Conservation (phyloP, 2,888 invertebrate genomes). For the Trichogramma dendrolimi region DNA sequence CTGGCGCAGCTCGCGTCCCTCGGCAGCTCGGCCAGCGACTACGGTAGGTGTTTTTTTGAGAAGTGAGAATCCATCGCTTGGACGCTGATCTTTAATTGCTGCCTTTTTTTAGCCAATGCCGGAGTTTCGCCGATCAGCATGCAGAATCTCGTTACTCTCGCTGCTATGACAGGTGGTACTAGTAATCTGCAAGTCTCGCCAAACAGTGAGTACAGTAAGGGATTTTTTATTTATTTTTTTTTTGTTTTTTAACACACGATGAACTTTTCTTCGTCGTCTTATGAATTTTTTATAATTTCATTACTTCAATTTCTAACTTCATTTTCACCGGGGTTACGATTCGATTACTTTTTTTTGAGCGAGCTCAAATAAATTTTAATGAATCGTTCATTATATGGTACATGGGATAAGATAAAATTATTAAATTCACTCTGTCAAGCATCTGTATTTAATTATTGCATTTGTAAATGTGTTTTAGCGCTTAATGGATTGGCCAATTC, state of each 20-base stretch:
- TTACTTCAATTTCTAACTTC: no score
- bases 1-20: slow-evolving; percentile 62
- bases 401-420: no score
- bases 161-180: slow-evolving; percentile 67
- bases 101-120: slow-evolving; percentile 27
- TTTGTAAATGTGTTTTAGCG: slow-evolving; percentile 50
- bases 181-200: slow-evolving; percentile 56
- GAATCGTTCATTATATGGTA: no score
- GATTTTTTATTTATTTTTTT: slow-evolving; percentile 5
- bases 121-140: slow-evolving; percentile 71
- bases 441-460: no score
- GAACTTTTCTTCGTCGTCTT: no score
- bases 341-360: no score
- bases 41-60: slow-evolving; percentile 49
- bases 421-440: no score
- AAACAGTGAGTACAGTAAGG: slow-evolving; percentile 51
- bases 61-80: slow-evolving; percentile 13
- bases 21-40: slow-evolving; percentile 49
- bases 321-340: no score
- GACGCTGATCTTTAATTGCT: neutral
- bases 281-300: no score
- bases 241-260: neutral
- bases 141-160: slow-evolving; percentile 87
- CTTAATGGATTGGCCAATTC: slow-evolving; percentile 55
- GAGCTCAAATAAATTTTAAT: no score